phyloP scores from a whole-genome alignment of 2,888 invertebrate genomes.

The Neoitamus cyanurus region DNA sequence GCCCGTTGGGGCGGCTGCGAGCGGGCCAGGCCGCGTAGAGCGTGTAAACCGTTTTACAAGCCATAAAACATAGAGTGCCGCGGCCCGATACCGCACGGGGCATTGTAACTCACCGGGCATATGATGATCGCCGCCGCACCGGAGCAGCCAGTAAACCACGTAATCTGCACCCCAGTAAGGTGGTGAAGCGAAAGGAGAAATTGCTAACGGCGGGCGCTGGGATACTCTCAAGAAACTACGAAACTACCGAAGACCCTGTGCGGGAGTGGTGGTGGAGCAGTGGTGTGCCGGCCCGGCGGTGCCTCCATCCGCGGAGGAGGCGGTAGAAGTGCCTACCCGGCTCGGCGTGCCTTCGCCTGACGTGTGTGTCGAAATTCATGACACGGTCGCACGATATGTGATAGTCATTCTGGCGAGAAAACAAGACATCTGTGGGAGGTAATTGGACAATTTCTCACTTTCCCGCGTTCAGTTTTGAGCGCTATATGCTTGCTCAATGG shows the following conservation, averaged over 20 bases:
- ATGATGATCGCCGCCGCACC: constrained; percentile 38
- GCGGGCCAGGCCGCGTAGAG: constrained; percentile 19
- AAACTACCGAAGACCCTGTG: not conserved
- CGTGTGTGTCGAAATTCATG: constrained; percentile 56
- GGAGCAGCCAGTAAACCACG: constrained; percentile 33
- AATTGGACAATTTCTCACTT: constrained; percentile 65
- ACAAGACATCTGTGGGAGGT: constrained; percentile 54
- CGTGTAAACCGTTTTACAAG: constrained; percentile 43
- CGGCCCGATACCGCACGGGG: constrained; percentile 26
- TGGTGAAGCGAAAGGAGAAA: constrained; percentile 39
- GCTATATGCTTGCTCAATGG: not conserved
- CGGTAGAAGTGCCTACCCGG: not conserved
- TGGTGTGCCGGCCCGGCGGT: not conserved
- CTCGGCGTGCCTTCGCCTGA: constrained; percentile 52
- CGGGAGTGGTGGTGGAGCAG: not conserved
- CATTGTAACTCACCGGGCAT: constrained; percentile 50
- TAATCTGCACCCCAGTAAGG: constrained; percentile 32
- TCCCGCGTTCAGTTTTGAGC: constrained; percentile 57
- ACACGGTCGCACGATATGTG: constrained; percentile 54
- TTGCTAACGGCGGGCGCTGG: constrained; percentile 18
- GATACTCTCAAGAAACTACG: not conserved
- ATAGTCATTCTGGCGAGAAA: constrained; percentile 37
- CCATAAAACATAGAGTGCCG: constrained; percentile 28
- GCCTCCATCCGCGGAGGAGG: not conserved
- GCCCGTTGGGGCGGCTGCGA: constrained; percentile 33